A percentile compares a stretch with the other conserved stretches of the same genome.
Evolutionary conservation across 2,888 invertebrate genomes (phyloP).

Genomic region (Eupithecia inturbata): DNA sequence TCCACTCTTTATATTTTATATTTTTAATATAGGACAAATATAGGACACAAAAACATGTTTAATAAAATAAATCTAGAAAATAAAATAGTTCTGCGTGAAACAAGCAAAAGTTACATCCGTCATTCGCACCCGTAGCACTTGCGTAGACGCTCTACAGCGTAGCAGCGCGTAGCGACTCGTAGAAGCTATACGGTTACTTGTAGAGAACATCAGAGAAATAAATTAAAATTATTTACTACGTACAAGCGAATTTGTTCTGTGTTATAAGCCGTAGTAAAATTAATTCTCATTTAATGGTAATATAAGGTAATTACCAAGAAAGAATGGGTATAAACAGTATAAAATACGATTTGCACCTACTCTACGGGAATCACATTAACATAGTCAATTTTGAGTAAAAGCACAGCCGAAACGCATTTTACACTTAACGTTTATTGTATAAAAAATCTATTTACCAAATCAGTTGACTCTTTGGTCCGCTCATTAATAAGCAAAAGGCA

Average conservation of each 20-base stretch:
- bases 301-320: neutral
- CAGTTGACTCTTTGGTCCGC: constrained; percentile 81
- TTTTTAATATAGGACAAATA: neutral
- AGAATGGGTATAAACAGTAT: constrained; percentile 23
- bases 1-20: neutral
- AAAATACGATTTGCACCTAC: constrained; percentile 31
- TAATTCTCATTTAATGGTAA: constrained; percentile 1
- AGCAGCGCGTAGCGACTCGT: constrained; percentile 18
- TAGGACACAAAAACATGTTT: neutral
- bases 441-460: constrained; percentile 74
- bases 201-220: neutral
- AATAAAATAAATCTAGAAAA: neutral
- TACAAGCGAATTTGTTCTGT: neutral
- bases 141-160: constrained; percentile 2
- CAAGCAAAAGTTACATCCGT: neutral
- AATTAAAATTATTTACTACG: neutral
- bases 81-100: neutral
- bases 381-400: constrained; percentile 63
- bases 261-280: neutral
- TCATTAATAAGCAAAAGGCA: constrained; percentile 79
- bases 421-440: constrained; percentile 63
- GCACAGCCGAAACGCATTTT: constrained; percentile 77
- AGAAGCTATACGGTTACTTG: constrained; percentile 28
- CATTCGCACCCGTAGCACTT: constrained; percentile 8
- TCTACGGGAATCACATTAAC: constrained; percentile 41